phyloP scores from a whole-genome alignment of 2,797 vertebrate species.

The Oreochromis mossambicus region DNA sequence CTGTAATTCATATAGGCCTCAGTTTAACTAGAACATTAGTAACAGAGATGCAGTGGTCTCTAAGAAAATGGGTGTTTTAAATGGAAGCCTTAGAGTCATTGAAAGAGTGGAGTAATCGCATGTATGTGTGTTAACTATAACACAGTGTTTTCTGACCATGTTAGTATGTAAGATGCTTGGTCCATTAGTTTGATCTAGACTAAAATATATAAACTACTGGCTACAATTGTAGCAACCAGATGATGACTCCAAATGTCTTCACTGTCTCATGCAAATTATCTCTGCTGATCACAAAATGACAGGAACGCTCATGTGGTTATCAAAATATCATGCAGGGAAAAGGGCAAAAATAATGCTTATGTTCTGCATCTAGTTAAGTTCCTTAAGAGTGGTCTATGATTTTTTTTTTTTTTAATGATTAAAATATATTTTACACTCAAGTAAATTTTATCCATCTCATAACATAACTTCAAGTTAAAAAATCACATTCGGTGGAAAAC shows the following conservation, averaged over 20 bases:
- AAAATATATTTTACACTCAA: background rate
- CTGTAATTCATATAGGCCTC: background rate
- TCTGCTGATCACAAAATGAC: background rate
- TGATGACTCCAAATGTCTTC: background rate
- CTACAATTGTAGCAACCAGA: background rate
- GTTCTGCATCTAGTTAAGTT: background rate
- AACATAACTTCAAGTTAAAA: background rate
- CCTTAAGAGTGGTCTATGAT: no score
- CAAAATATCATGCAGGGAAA: background rate
- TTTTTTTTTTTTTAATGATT: background rate
- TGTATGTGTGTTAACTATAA: background rate
- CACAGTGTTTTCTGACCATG: background rate
- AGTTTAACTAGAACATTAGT: background rate
- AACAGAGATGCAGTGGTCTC: background rate
- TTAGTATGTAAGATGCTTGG: background rate
- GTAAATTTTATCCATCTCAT: background rate
- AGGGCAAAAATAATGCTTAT: background rate
- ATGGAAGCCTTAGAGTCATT: background rate
- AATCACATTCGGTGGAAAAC: background rate
- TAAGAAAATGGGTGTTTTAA: background rate
- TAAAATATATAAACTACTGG: background rate
- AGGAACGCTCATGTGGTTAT: background rate
- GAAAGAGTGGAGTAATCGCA: background rate
- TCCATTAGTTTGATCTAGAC: background rate
- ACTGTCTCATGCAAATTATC: background rate